Conservation (phyloP, 2,888 invertebrate genomes). For the Athrips mouffetella region DNA sequence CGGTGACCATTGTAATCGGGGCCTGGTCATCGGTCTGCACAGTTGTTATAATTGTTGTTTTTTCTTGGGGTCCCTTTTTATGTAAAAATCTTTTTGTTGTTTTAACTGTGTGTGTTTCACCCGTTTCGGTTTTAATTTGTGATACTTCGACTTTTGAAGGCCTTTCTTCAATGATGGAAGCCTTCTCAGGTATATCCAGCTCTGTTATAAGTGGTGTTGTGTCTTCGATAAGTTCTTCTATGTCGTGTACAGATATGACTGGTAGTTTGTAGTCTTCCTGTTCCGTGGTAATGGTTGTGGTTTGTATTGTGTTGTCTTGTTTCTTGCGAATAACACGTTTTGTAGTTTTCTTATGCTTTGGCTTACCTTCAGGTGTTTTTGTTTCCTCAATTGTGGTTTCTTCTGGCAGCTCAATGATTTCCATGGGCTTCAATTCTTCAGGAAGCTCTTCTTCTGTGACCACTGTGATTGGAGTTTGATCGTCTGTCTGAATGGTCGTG, state of each 20-base stretch:
- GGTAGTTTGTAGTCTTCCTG: slow-evolving; percentile 34
- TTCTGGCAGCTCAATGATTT: too few species aligned
- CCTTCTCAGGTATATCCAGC: slow-evolving; percentile 23
- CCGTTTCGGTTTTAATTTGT: slow-evolving; percentile 24
- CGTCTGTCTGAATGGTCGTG: too few species aligned
- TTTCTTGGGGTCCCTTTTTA: slow-evolving; percentile 55
- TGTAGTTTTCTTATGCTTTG: too few species aligned
- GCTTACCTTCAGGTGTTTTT: too few species aligned
- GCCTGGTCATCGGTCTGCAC: slow-evolving; percentile 53
- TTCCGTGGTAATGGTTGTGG: slow-evolving; percentile 36
- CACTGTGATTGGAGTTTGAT: too few species aligned
- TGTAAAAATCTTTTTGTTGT: slow-evolving; percentile 63
- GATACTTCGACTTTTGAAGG: slow-evolving; percentile 24
- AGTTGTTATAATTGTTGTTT: slow-evolving; percentile 64
- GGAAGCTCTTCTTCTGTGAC: too few species aligned
- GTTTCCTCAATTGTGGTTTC: too few species aligned
- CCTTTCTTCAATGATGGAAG: slow-evolving; percentile 40
- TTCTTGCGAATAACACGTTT: slow-evolving; percentile 23
- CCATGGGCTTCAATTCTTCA: too few species aligned
- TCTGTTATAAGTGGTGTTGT: not conserved
- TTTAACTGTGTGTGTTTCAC: slow-evolving; percentile 28
- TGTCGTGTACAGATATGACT: slow-evolving; percentile 7
- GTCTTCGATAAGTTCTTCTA: not conserved
- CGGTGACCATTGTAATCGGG: slow-evolving; percentile 41
- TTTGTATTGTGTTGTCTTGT: slow-evolving; percentile 27